Evolutionary conservation across 2,797 vertebrate genomes (phyloP), one percentile per base, ranked within the genome.

Genomic region (Pitangus sulphuratus): DNA sequence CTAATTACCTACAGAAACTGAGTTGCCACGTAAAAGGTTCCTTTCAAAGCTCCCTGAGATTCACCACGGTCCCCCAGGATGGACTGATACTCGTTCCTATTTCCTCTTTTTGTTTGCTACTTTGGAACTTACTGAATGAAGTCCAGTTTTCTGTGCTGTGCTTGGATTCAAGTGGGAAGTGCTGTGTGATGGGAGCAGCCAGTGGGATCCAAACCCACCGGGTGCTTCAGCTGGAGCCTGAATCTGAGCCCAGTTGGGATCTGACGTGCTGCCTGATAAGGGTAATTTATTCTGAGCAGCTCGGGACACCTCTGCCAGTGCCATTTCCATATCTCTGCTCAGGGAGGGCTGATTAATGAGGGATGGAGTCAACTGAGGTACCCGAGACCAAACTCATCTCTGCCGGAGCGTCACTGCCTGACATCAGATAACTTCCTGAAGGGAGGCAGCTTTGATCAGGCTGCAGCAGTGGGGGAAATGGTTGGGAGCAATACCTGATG

Each of bases 251-350:
- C 69, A 50, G 5, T 53, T 75, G 91, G 72, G 72, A 61, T 68
- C 47, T 68, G 45, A 45, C 70, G 40, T 2, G 0, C 86, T 92
- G 68, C 39, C 89, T 95, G 84, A 90, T 90, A 47, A 47, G 25
- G 81, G 22, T 31, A 69, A 95, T 91, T 74, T 51, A 84, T 78
- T 50, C 83, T 31, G 72, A 91, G 90, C 87, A 86, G 82, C 58
- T 31, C 40, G 56, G 94, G 81, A 58, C 64, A 77, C 39, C 90
- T 76, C 90, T 90, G 79, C 87, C 82, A 56, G 71, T 62, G 91
- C 31, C 71, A 85, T 96, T 97, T 94, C 91, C 85, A 66, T 93
- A 86, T 86, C 93, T 95, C 57, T 92, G 84, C 84, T 92, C 64
- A 24, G 4, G 50, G 51, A 74, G 84, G 66, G 75, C 91, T 89